These are phyloP conservation scores for Phoxinus dragarum DNA, from an alignment of 2,797 vertebrate species.

Conservation along the genomic window DNA sequence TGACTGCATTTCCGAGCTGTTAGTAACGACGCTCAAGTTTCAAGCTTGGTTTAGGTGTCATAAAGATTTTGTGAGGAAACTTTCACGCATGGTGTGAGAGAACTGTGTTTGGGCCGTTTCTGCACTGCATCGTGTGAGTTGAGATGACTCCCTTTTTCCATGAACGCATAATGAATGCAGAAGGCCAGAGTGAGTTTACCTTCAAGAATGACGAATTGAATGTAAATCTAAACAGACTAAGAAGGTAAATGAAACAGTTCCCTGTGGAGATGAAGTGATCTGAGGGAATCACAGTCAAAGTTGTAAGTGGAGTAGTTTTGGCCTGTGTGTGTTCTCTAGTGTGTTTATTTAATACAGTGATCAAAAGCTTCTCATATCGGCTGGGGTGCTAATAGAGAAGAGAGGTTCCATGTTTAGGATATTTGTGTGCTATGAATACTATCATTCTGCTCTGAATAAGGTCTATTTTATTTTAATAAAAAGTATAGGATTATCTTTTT, in stretches of 20 bases:
- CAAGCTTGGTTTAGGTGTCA: slow-evolving; percentile 1
- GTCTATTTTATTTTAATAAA: not conserved
- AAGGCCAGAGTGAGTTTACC: slow-evolving; percentile 23
- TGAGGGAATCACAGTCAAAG: slow-evolving; percentile 16
- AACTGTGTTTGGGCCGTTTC: not conserved
- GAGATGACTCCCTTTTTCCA: slow-evolving; percentile 3
- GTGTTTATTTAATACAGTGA: slow-evolving; percentile 19
- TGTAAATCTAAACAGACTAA: slow-evolving; percentile 34
- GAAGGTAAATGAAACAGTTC: slow-evolving; percentile 28
- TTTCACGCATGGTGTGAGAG: not conserved
- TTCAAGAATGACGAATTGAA: slow-evolving; percentile 20
- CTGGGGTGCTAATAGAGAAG: not conserved
- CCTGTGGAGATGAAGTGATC: slow-evolving; percentile 21
- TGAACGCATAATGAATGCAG: slow-evolving; percentile 18
- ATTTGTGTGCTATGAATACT: not conserved
- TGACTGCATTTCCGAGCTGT: slow-evolving; percentile 62
- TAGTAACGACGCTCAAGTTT: slow-evolving; percentile 32
- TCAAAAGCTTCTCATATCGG: not conserved
- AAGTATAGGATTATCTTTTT: not conserved
- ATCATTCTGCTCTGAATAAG: not conserved
- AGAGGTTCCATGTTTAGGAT: not conserved
- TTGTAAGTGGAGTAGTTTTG: slow-evolving; percentile 20
- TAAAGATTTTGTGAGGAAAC: not conserved
- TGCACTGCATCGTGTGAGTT: not conserved
- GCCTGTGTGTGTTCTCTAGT: slow-evolving; percentile 23